A percentile compares a stretch with the other conserved stretches of the same genome.
Evolutionary conservation across 2,888 invertebrate species (phyloP).

Genomic region (Lagria hirta): DNA sequence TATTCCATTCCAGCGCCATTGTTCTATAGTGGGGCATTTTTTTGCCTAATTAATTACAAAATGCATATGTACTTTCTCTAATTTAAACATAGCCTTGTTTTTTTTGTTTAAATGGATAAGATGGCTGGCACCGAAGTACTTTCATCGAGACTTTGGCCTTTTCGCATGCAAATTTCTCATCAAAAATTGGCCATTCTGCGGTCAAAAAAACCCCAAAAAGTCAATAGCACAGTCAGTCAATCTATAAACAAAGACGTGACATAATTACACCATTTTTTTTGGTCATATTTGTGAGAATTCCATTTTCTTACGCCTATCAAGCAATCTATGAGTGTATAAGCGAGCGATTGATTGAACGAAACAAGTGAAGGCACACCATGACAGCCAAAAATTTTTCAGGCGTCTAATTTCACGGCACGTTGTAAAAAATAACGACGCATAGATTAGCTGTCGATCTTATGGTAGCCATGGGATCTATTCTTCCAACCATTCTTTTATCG

Average conservation of each 20-base stretch:
- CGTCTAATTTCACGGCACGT: conserved; percentile 42
- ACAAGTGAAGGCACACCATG: conserved; percentile 24
- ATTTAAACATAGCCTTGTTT: no score
- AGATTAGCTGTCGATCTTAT: conserved; percentile 36
- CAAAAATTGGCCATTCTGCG: no score
- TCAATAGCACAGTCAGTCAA: not conserved
- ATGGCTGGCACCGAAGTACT: no score
- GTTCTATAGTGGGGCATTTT: no score
- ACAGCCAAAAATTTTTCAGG: conserved; percentile 31
- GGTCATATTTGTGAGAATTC: conserved; percentile 14
- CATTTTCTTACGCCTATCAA: conserved; percentile 17
- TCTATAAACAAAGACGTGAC: not conserved
- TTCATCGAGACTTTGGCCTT: no score
- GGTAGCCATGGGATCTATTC: conserved; percentile 22
- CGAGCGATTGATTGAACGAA: conserved; percentile 23
- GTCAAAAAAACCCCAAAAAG: no score
- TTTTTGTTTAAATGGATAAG: no score
- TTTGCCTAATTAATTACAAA: no score
- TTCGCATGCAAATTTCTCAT: no score
- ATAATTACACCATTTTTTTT: not conserved
- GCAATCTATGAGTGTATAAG: conserved; percentile 17
- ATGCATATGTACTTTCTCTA: no score
- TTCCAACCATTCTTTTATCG: conserved; percentile 11
- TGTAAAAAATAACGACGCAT: conserved; percentile 38
- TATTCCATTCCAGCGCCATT: no score